phyloP scores from a whole-genome alignment of 2,888 invertebrate genomes.

The Platycheirus rosarum region DNA sequence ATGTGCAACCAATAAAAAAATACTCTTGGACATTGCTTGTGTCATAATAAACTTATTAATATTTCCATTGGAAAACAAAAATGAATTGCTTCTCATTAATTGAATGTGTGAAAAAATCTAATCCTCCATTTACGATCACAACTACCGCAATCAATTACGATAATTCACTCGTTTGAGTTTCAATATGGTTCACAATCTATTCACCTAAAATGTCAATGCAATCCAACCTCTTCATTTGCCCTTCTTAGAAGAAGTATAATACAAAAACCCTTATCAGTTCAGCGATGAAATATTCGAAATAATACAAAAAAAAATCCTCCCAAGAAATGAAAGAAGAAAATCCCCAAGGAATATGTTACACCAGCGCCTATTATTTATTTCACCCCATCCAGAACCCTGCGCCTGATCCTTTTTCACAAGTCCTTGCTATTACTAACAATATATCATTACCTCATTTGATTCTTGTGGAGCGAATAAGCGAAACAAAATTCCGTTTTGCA shows the following conservation, averaged over 20 bases:
- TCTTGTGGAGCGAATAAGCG: conserved; percentile 69
- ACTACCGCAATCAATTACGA: conserved; percentile 66
- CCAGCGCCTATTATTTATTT: conserved; percentile 44
- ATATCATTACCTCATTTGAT: conserved; percentile 74
- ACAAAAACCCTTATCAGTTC: conserved; percentile 48
- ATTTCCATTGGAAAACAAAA: neutral
- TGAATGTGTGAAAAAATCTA: conserved; percentile 30
- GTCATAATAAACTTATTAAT: no score
- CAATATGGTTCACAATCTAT: conserved; percentile 66
- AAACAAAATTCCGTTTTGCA: conserved; percentile 68
- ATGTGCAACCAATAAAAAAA: no score
- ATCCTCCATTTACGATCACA: conserved; percentile 42
- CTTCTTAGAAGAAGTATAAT: neutral
- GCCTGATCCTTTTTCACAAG: conserved; percentile 38
- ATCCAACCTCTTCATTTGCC: conserved; percentile 55
- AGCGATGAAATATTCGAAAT: conserved; percentile 64
- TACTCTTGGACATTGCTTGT: no score
- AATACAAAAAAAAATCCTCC: conserved; percentile 14
- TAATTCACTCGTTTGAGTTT: conserved; percentile 68
- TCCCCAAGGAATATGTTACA: conserved; percentile 49
- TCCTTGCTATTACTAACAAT: conserved; percentile 58
- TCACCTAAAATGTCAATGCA: conserved; percentile 63
- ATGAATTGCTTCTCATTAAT: conserved; percentile 15
- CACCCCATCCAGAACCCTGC: neutral
- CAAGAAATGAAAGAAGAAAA: conserved; percentile 15